Percentiles rank a stretch among this genome's conserved stretches.
phyloP scores from a whole-genome alignment of 2,888 invertebrate species.

The Epirrhoe alternata region DNA sequence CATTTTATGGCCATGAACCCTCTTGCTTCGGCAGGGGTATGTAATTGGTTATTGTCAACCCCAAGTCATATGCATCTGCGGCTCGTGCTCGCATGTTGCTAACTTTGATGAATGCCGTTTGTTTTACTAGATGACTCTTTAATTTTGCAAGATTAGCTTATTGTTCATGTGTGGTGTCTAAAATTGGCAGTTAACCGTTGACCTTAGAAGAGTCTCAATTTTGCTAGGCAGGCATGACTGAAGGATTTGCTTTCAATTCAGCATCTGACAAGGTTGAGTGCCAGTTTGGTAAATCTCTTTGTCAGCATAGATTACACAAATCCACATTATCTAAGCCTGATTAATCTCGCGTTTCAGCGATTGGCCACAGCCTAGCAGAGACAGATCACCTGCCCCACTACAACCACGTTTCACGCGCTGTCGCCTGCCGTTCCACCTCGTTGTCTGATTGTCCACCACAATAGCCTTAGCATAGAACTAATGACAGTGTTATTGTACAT shows the following conservation, averaged over 20 bases:
- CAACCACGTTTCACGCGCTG: slow-evolving; percentile 58
- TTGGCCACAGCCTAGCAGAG: slow-evolving; percentile 31
- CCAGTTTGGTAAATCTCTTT: not conserved
- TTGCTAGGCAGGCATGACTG: not conserved
- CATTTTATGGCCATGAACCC: slow-evolving; percentile 37
- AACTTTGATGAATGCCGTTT: slow-evolving; percentile 27
- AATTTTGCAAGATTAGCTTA: not conserved
- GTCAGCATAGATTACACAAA: not conserved
- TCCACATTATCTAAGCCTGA: slow-evolving; percentile 10
- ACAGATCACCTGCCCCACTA: slow-evolving; percentile 42
- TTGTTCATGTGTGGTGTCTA: not conserved
- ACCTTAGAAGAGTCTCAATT: not conserved
- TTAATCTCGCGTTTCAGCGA: slow-evolving; percentile 15
- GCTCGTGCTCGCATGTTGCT: slow-evolving; percentile 16
- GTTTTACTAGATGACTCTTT: slow-evolving; percentile 13
- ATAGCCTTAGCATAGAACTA: slow-evolving; percentile 35
- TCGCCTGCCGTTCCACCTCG: slow-evolving; percentile 53
- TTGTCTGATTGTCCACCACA: slow-evolving; percentile 50
- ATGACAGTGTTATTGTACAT: not conserved
- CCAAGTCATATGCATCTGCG: slow-evolving; percentile 39
- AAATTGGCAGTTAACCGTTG: not conserved
- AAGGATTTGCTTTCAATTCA: not conserved
- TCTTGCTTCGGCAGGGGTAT: slow-evolving; percentile 36
- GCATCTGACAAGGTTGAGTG: not conserved
- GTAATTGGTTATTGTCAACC: slow-evolving; percentile 39